Evolutionary conservation across 1,140 invertebrate species (phyloP), one percentile per base, ranked within the genome.

Genomic region (Micrasema longulum): DNA sequence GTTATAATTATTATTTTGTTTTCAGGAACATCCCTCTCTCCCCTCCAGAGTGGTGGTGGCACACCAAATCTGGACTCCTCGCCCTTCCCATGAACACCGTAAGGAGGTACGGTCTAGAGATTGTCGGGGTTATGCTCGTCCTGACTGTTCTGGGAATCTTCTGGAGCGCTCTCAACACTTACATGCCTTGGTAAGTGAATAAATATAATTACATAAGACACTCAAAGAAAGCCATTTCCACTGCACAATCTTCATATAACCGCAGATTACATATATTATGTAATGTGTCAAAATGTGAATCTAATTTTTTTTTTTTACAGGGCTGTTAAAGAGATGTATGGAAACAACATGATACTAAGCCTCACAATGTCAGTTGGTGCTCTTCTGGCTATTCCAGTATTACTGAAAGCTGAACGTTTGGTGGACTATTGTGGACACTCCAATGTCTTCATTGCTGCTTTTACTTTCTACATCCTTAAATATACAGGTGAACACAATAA

Each of bases 381-480:
- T 47, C 69, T 92, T 72, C 87, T 90, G 22, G 90, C 93, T 48
- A 79, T 92, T 68, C 81, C 92, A 48, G 90, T 94, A 79, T 83
- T 95, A 12, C 91, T 89, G 86, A 91, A 91, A 80, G 91, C 93
- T 1, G 93, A 95, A 76, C 89, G 88, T 75, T 87, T 96, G 23
- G 91, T 96, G 1, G 91, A 95, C 80, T 95, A 92, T 80, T 90
- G 93, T 57, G 93, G 93, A 2, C 92, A 95, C 80, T 92, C 92
- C 71, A 94, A 95, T 80, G 85, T 95, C 60, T 88, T 95, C 70
- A 94, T 95, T 74, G 86, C 89, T 43, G 92, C 92, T 18, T 92
- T 95, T 76, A 90, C 91, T 2, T 88, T 93, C 75, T 95, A 93
- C 80, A 92, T 93, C 45, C 82, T 94, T 31, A 86, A 91, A 67